Conservation (phyloP, 2,797 vertebrate species). For the Anomalospiza imberbis region DNA sequence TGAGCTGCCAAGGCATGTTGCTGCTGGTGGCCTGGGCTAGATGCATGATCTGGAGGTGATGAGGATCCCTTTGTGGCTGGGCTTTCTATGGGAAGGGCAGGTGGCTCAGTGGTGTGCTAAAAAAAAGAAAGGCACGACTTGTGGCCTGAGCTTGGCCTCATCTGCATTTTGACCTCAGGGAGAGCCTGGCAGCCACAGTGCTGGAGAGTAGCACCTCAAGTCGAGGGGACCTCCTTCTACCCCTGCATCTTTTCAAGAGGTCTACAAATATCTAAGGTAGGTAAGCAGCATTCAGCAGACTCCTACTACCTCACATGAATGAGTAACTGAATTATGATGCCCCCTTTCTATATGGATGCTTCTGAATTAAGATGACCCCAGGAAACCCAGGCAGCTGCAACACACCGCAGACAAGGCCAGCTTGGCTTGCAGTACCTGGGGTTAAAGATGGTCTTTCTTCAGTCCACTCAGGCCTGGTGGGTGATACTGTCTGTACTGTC, state of each 20-base stretch:
- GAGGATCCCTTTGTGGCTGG: neutral
- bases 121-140: neutral
- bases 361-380: neutral
- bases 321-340: neutral
- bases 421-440: neutral
- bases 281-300: neutral
- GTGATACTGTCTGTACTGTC: neutral
- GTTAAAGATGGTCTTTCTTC: neutral
- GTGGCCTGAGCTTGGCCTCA: neutral
- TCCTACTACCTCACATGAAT: neutral
- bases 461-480: neutral
- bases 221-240: neutral
- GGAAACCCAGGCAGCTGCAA: neutral
- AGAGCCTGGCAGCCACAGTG: neutral
- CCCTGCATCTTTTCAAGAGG: neutral
- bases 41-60: neutral
- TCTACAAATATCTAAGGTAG: neutral
- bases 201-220: neutral
- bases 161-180: neutral
- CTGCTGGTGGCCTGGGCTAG: neutral
- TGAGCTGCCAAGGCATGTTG: neutral
- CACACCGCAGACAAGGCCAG: neutral
- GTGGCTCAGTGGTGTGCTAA: neutral
- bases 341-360: neutral
- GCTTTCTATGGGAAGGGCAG: neutral